Evolutionary conservation across 2,113 vertebrate species (phyloP), one percentile per base, ranked within the genome.

Genomic region (Phocoena phocoena): DNA sequence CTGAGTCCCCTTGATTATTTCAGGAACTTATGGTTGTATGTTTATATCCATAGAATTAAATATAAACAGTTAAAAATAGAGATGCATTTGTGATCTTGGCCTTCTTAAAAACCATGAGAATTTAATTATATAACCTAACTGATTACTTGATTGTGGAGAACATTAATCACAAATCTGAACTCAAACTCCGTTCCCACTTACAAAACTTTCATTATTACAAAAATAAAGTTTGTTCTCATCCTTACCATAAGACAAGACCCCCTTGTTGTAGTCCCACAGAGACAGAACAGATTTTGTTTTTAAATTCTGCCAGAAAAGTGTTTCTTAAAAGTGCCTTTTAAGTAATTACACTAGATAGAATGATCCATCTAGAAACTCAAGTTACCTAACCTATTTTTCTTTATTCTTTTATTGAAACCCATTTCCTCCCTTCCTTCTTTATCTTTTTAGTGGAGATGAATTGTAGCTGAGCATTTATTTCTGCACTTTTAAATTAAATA

Each of bases 231-330:
- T 82, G 18, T 65, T 86, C 62, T 93, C 12, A 55, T 4, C 6
- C 25, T 68, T 21, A 6, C 12, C 5, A 38, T 65, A n/a, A 44
- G 26, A 5, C 2, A 73, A 58, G 4, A 3, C 2, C 3, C 8
- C 3, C 28, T 65, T 73, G 21, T 18, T 50, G 5, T 80, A 80
- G n/a, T 36, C 13, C 31, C 14, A 10, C 31, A 13, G 41, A 92
- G 38, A 92, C 11, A 95, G 74, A 62, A 91, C 0, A 87, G 62
- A 89, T 81, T 94, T 85, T 38, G 41, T 74, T 94, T 96, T 91
- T 25, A 93, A 95, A 70, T 88, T 44, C 28, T 82, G 58, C 53
- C 71, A 36, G 55, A 31, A 84, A 83, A 83, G 50, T 5, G 8
- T 50, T 84, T 74, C 77, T 86, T 53, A 60, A 83, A 77, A 38